Evolutionary conservation across 1,140 invertebrate genomes (phyloP), one percentile per base, ranked within the genome.

Genomic region (Eurosta solidaginis): DNA sequence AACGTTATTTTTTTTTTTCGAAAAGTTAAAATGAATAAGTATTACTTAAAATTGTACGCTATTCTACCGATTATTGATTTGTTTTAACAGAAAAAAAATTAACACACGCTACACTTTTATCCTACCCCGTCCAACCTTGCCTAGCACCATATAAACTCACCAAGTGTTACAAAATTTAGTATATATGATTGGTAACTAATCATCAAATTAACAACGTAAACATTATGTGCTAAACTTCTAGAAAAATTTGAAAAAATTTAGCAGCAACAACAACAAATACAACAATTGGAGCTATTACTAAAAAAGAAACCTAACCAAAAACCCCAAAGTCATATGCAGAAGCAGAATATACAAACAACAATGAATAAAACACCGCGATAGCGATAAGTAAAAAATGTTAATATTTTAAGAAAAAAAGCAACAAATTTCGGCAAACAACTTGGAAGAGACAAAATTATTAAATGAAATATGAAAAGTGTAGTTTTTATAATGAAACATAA

Each of bases 331-430:
- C n/a, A n/a, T n/a, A 74, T 47, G 36, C 36, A 20, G 29, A 50
- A 76, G n/a, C 14, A 76, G 27, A 20, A 76, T 29, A 76, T 22
- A 17, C 20, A 5, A 20, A 40, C 36, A 45, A 74, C 17, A 76
- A 22, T 20, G 47, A 29, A 76, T 52, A 25, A 52, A 76, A 80
- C 81, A 82, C 84, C 84, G 84, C 84, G 84, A 86, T 86, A 86
- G 84, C 84, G 84, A 86, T 84, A 79, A 59, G 75, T 79, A 79
- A 50, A 22, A 68, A 68, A 36, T 59, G 17, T n/a, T 27, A 68
- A 68, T 73, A 36, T 76, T 20, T 33, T 40, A 36, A 33, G 17
- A 73, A 78, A 49, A 63, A 73, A 22, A 25, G 0, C 29, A 44
- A 4, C 59, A 54, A 78, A 77, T 22, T 44, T 45, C 42, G 74